These are phyloP conservation scores for Pelecanoides urinatrix DNA, from an alignment of 2,113 vertebrate species.

Conservation along the genomic window DNA sequence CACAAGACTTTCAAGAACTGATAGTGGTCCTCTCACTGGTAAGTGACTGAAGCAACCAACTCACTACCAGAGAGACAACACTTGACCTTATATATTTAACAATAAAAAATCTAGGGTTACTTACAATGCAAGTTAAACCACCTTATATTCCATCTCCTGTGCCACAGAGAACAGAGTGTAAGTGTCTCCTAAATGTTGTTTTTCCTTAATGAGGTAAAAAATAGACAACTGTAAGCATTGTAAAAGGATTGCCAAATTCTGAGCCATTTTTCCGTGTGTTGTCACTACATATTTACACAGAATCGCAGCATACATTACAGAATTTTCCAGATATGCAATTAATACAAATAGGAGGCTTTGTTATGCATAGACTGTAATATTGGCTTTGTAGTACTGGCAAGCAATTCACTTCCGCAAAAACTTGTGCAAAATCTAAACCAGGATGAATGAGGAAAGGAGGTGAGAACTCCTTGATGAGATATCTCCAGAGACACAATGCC, in stretches of 20 bases:
- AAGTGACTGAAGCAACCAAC: background rate
- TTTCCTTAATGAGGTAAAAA: background rate
- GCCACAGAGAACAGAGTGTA: background rate
- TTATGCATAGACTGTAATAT: background rate
- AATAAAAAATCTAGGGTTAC: background rate
- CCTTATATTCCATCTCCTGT: background rate
- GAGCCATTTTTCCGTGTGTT: background rate
- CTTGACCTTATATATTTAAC: background rate
- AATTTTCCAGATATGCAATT: background rate
- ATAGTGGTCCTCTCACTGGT: background rate
- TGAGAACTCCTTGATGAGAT: background rate
- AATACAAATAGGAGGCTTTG: background rate
- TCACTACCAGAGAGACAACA: background rate
- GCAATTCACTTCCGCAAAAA: background rate
- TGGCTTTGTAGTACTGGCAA: background rate
- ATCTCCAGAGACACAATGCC: background rate
- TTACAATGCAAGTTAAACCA: background rate
- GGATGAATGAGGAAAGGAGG: background rate
- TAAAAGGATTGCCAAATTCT: background rate
- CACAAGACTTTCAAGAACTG: background rate
- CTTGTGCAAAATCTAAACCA: background rate
- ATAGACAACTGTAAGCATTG: background rate
- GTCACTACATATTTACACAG: background rate
- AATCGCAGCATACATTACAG: background rate
- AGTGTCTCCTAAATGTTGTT: background rate